A percentile compares a stretch with the other conserved stretches of the same genome.
phyloP scores from a whole-genome alignment of 2,113 vertebrate species.

The Larimichthys crocea region DNA sequence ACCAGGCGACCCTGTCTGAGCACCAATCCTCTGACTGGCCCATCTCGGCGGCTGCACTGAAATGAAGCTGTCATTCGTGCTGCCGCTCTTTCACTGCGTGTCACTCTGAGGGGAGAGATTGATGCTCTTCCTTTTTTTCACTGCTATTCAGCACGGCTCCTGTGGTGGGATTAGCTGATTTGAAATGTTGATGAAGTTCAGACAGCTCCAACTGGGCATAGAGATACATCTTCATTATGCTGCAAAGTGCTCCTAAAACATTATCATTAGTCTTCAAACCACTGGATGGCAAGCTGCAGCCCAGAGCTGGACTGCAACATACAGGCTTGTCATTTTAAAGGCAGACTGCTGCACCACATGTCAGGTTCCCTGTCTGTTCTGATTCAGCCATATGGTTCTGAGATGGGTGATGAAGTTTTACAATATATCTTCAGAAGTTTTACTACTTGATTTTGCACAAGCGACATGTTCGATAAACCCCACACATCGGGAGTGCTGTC shows the following conservation, averaged over 20 bases:
- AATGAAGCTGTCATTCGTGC: conserved; percentile 77
- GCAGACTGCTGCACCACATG: conserved; percentile 40
- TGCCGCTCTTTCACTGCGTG: conserved; percentile 52
- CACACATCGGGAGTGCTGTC: background rate
- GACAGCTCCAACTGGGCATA: conserved; percentile 61
- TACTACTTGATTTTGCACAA: conserved; percentile 3
- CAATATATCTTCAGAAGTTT: conserved; percentile 33
- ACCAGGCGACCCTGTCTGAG: conserved; percentile 62
- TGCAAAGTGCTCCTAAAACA: conserved; percentile 66
- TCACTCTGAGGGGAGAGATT: conserved; percentile 63
- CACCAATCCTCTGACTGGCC: conserved; percentile 69
- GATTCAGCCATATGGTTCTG: conserved; percentile 39
- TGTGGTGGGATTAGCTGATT: conserved; percentile 63
- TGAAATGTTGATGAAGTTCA: conserved; percentile 73
- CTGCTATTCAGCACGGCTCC: conserved; percentile 48
- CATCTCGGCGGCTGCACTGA: conserved; percentile 43
- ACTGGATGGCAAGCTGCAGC: conserved; percentile 40
- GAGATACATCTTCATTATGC: conserved; percentile 79
- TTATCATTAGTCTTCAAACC: conserved; percentile 74
- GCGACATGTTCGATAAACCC: conserved; percentile 14
- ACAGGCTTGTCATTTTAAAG: conserved; percentile 51
- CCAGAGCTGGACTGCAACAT: conserved; percentile 28
- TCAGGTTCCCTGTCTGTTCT: conserved; percentile 18
- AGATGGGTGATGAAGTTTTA: conserved; percentile 25
- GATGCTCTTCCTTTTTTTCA: conserved; percentile 42